Evolutionary conservation across 2,888 invertebrate genomes (phyloP), one percentile per base, ranked within the genome.

Genomic region (Bedellia somnulentella): DNA sequence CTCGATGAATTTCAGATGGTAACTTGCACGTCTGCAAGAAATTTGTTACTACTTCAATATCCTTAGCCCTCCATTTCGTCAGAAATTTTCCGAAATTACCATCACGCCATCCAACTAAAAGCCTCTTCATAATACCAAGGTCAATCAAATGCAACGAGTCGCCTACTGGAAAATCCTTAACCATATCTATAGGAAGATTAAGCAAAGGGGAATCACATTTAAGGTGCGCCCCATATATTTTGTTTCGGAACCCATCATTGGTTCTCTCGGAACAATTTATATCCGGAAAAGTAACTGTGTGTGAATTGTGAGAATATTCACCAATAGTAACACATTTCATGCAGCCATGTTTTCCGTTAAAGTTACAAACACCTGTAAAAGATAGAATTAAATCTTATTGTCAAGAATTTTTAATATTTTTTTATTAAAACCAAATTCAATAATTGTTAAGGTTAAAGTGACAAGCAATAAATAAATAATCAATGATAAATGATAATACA

Each of bases 111-210:
- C 40, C 42, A 6, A 35, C 15, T 3, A 43, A 27, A 14, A 41
- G 29, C 14, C 40, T 31, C 27, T 43, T 43, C 40, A 41, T 41
- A 41, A n/a, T n/a, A n/a, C n/a, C n/a, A n/a, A n/a, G n/a, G n/a
- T n/a, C n/a, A n/a, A n/a, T n/a, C n/a, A n/a, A 15, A 17, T 41
- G 43, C 4, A 41, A 24, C 1, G 39, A 43, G 30, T 43, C 42
- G 5, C 11, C 13, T 4, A 42, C 38, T 1, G 39, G 39, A 25
- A 43, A 32, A 25, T 40, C 32, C 32, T 44, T 26, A 1, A 44
- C 29, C 40, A 44, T 42, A 26, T 42, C 41, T 15, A 44, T 38
- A 2, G 30, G 32, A 10, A 35, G 26, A 26, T 29, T 6, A 3
- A 38, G 22, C 9, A 38, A 28, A n/a, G 34, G 34, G 3, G 37